These are phyloP conservation scores for Arothron firmamentum DNA, from an alignment of 2,113 vertebrate species.

Conservation along the genomic window DNA sequence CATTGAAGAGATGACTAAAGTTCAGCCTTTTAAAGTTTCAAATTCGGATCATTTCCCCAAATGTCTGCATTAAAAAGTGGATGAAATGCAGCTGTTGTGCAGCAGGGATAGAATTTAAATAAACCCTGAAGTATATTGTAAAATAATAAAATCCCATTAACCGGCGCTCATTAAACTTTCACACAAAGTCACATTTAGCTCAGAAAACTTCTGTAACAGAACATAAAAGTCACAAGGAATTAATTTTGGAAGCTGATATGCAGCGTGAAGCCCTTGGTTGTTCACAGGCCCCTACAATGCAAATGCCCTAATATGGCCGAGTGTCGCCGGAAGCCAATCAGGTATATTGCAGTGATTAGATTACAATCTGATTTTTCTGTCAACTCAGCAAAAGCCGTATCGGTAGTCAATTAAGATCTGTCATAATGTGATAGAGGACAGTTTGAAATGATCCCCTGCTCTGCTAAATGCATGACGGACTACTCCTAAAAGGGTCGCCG, in stretches of 20 bases:
- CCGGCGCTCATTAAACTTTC: slow-evolving; percentile 23
- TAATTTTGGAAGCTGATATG: slow-evolving; percentile 14
- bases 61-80: slow-evolving; percentile 34
- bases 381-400: slow-evolving; percentile 68
- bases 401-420: slow-evolving; percentile 72
- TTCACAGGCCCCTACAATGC: slow-evolving; percentile 47
- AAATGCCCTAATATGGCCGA: slow-evolving; percentile 69
- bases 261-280: neutral
- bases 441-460: slow-evolving; percentile 73
- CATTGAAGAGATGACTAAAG: slow-evolving; percentile 28
- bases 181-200: slow-evolving; percentile 12
- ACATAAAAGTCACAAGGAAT: slow-evolving; percentile 40
- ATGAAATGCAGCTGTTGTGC: slow-evolving; percentile 12
- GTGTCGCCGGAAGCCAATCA: slow-evolving; percentile 64
- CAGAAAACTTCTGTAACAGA: slow-evolving; percentile 22
- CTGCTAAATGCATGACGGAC: slow-evolving; percentile 70
- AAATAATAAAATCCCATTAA: slow-evolving; percentile 25
- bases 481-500: slow-evolving; percentile 73
- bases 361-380: slow-evolving; percentile 67
- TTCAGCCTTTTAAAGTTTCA: slow-evolving; percentile 47
- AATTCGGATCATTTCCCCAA: slow-evolving; percentile 33
- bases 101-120: slow-evolving; percentile 25
- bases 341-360: slow-evolving; percentile 68
- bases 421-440: slow-evolving; percentile 73
- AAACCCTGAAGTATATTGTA: slow-evolving; percentile 22